These are phyloP conservation scores for Agapornis canus DNA, from an alignment of 2,797 vertebrate species.

Conservation along the genomic window DNA sequence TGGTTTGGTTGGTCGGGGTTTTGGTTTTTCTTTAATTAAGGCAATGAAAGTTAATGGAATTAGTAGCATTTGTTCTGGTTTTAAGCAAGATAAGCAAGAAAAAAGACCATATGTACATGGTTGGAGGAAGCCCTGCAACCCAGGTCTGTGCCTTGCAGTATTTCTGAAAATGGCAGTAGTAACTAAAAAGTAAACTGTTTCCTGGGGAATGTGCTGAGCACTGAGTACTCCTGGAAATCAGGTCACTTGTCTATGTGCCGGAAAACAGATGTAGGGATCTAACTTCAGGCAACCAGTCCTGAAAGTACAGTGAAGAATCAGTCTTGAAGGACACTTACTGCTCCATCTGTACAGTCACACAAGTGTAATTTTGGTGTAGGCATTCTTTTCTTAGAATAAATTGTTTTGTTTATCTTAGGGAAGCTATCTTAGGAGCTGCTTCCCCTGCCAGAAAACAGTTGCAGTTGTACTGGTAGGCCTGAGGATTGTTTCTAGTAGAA, in stretches of 20 bases:
- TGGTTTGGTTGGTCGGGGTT: accelerated
- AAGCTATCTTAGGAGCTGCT: background rate
- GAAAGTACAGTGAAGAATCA: background rate
- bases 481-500: background rate
- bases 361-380: background rate
- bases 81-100: background rate
- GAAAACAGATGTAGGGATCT: background rate
- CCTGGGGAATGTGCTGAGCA: background rate
- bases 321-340: background rate
- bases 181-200: background rate
- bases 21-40: background rate
- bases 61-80: background rate
- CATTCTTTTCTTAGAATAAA: background rate
- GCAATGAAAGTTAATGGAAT: background rate
- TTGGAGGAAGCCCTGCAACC: background rate
- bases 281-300: background rate
- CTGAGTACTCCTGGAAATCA: background rate
- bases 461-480: background rate
- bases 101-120: background rate
- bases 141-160: background rate
- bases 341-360: background rate
- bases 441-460: background rate
- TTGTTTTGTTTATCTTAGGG: background rate
- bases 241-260: background rate
- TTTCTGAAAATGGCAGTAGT: background rate